Conservation (phyloP, 1,140 invertebrate species). For the Drosophila pachea region DNA sequence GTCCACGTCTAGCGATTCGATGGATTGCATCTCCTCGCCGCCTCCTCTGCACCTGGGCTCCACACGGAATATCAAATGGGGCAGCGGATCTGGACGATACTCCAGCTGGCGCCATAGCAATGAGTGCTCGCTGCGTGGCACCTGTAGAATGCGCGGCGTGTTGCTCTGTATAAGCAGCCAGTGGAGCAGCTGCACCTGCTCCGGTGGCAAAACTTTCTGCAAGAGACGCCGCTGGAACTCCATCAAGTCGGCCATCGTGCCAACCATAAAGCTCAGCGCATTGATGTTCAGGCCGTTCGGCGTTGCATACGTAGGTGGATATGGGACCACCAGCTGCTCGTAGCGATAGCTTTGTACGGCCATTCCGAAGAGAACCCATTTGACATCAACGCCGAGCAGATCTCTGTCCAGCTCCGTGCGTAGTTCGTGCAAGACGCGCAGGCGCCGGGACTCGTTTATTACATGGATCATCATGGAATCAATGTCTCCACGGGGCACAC, state of each 20-base stretch:
- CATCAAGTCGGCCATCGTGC: neutral
- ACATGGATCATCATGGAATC: constrained; percentile 1
- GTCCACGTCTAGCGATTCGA: neutral
- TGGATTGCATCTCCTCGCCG: neutral
- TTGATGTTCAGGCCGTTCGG: neutral
- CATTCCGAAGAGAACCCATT: constrained; percentile 16
- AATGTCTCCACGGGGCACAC: neutral
- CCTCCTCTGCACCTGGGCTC: neutral
- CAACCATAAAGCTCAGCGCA: neutral
- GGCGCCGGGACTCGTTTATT: neutral
- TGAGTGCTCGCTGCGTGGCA: constrained; percentile 2
- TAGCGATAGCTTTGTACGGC: constrained; percentile 21
- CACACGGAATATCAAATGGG: constrained; percentile 11
- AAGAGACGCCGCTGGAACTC: constrained; percentile 2
- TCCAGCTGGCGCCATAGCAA: constrained; percentile 14
- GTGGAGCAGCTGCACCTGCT: constrained; percentile 11
- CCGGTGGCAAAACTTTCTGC: neutral
- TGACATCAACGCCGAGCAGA: constrained; percentile 14
- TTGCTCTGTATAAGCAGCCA: constrained; percentile 25
- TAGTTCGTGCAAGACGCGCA: neutral
- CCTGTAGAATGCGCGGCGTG: constrained; percentile 1
- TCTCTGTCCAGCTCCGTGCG: constrained; percentile 4
- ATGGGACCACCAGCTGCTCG: neutral
- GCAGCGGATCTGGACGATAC: neutral
- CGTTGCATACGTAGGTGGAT: neutral